Conservation (phyloP, 2,797 vertebrate genomes). For the Cynodonichthys magdalenae region DNA sequence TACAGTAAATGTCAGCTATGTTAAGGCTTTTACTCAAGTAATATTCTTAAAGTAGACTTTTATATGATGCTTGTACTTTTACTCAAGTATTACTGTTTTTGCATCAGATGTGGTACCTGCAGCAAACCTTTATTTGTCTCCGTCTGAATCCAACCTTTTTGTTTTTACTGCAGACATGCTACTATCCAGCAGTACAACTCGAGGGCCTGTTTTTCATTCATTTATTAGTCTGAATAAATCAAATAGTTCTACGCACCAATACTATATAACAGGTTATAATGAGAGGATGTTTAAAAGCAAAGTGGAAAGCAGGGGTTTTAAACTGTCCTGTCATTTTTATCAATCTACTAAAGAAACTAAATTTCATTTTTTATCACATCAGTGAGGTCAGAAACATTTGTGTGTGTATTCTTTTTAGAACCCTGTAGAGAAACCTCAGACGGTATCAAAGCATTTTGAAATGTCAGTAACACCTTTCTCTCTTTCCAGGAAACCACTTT, state of each 20-base stretch:
- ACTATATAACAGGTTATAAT: not conserved
- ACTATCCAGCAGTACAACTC: slow-evolving; percentile 5
- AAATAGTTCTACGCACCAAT: not conserved
- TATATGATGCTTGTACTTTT: no score
- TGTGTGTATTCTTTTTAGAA: not conserved
- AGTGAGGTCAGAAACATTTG: not conserved
- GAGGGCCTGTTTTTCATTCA: not conserved
- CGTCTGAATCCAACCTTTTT: slow-evolving; percentile 2
- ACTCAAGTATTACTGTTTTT: slow-evolving; percentile 1
- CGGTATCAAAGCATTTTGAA: slow-evolving; percentile 2
- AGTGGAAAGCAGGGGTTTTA: no score
- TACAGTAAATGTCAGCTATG: no score
- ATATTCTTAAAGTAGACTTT: no score
- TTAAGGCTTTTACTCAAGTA: no score
- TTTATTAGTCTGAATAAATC: slow-evolving; percentile 14
- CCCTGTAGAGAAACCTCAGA: not conserved
- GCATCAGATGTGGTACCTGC: not conserved
- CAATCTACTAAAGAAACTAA: no score
- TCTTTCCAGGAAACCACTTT: slow-evolving; percentile 66
- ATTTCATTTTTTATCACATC: not conserved
- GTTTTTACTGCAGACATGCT: not conserved
- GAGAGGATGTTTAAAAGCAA: not conserved
- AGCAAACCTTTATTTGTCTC: slow-evolving; percentile 6
- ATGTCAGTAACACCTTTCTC: slow-evolving; percentile 14
- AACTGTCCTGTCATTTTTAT: no score